phyloP scores from a whole-genome alignment of 1,140 invertebrate species.

The Diachasmimorpha longicaudata region DNA sequence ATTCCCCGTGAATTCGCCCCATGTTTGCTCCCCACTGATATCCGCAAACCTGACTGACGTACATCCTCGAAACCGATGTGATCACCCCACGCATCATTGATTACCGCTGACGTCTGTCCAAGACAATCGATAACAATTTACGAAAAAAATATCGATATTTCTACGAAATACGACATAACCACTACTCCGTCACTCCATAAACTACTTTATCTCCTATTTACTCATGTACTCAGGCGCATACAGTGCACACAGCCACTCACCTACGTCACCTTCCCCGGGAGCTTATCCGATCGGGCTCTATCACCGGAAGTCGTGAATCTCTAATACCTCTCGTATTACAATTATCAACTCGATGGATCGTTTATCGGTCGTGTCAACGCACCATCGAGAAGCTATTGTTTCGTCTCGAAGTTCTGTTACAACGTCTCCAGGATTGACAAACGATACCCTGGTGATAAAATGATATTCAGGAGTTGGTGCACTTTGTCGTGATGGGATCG shows the following conservation, averaged over 20 bases:
- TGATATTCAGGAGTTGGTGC: too few relatives aligned
- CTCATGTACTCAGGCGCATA: background rate
- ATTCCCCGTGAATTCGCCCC: too few relatives aligned
- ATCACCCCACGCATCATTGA: background rate
- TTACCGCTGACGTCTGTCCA: background rate
- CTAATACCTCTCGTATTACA: background rate
- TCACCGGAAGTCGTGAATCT: background rate
- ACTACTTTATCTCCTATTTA: background rate
- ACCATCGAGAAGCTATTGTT: background rate
- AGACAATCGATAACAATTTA: background rate
- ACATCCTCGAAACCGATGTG: too few relatives aligned
- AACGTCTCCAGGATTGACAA: background rate
- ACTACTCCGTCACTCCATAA: background rate
- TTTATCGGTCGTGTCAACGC: background rate
- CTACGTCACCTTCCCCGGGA: background rate
- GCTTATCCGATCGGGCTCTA: slow-evolving; percentile 1
- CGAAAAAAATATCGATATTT: background rate
- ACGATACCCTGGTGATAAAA: background rate
- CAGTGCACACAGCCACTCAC: background rate
- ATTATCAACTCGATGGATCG: background rate
- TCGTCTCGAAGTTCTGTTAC: background rate
- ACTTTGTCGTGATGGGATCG: too few relatives aligned
- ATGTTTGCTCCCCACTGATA: too few relatives aligned
- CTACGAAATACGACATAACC: background rate
- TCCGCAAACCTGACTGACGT: too few relatives aligned